Conservation (phyloP, 2,888 invertebrate genomes). For the Melanophora roralis region DNA sequence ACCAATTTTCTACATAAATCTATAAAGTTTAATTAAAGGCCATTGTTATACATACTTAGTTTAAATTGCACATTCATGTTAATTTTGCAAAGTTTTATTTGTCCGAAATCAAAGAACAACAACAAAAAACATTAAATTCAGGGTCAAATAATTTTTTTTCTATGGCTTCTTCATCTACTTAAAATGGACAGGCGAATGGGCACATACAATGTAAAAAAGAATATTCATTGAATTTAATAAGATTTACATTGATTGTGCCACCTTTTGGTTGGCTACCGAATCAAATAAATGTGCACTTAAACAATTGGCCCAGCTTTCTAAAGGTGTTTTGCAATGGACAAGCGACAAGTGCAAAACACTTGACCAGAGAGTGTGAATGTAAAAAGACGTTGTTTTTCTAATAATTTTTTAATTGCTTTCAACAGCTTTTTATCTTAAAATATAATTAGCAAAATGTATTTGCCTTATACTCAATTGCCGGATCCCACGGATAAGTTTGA, state of each 20-base stretch:
- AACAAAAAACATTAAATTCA: conserved; percentile 27
- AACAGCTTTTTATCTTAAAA: not conserved
- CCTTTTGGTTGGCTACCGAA: not conserved
- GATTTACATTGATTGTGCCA: conserved; percentile 47
- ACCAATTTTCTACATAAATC: too few species aligned
- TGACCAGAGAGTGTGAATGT: conserved; percentile 29
- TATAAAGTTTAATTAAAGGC: too few species aligned
- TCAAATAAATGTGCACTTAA: conserved; percentile 15
- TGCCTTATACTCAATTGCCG: conserved; percentile 83
- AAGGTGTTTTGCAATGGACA: conserved; percentile 20
- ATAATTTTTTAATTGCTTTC: not conserved
- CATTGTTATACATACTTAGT: too few species aligned
- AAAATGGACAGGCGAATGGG: not conserved
- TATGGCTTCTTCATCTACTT: conserved; percentile 32
- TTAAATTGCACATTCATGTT: not conserved
- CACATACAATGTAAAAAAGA: conserved; percentile 7
- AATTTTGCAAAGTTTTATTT: conserved; percentile 27
- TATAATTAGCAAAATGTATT: conserved; percentile 68
- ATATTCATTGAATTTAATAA: conserved; percentile 35
- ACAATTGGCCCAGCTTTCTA: conserved; percentile 3
- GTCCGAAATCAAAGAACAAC: not conserved
- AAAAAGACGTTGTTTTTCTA: conserved; percentile 43
- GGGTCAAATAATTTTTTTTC: conserved; percentile 35
- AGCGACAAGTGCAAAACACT: conserved; percentile 24
- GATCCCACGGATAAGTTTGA: conserved; percentile 87